phyloP scores from a whole-genome alignment of 2,888 invertebrate species.

The Mythimna ferrago region DNA sequence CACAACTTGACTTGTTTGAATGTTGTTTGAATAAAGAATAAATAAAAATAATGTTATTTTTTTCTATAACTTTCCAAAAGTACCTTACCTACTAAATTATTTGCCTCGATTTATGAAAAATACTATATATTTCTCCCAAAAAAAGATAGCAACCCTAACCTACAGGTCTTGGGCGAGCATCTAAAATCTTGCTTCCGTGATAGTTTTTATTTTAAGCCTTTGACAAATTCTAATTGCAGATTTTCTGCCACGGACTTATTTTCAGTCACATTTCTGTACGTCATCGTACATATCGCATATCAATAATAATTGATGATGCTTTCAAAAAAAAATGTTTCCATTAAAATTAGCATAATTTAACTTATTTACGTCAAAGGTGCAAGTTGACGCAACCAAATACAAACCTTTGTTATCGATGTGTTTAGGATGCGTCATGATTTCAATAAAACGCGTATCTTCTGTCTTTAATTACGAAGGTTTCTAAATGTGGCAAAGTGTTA shows the following conservation, averaged over 20 bases:
- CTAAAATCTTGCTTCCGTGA: neutral
- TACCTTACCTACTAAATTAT: too few relatives aligned
- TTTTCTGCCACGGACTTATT: neutral
- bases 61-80: too few relatives aligned
- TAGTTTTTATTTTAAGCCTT: neutral
- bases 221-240: neutral
- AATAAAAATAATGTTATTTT: too few relatives aligned
- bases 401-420: constrained; percentile 12
- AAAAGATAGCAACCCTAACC: too few relatives aligned
- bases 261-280: constrained; percentile 4
- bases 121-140: too few relatives aligned
- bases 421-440: constrained; percentile 7
- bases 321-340: constrained; percentile 9
- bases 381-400: constrained; percentile 27
- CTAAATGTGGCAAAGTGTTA: neutral
- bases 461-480: neutral
- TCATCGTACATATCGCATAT: neutral
- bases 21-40: too few relatives aligned
- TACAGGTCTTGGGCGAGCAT: neutral
- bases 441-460: constrained; percentile 8
- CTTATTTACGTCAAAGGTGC: constrained; percentile 44
- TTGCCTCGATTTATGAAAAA: too few relatives aligned
- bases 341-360: constrained; percentile 27
- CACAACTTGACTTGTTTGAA: too few relatives aligned
- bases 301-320: neutral